These are phyloP conservation scores for Scaptomyza flava DNA, from an alignment of 2,888 invertebrate genomes.

Conservation along the genomic window DNA sequence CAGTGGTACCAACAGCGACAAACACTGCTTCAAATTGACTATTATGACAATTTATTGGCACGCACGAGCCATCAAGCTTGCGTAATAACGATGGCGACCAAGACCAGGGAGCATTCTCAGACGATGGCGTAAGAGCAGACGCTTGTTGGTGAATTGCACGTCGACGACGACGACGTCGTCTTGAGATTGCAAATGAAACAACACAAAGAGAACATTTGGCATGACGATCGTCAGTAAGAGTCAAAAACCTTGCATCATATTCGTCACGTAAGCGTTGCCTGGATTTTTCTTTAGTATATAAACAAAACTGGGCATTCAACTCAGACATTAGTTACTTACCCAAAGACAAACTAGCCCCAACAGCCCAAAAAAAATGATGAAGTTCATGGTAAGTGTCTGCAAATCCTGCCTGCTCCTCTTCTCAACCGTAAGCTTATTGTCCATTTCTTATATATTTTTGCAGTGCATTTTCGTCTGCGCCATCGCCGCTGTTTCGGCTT, in stretches of 20 bases:
- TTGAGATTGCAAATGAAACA: constrained; percentile 62
- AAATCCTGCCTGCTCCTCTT: constrained; percentile 15
- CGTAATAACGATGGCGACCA: constrained; percentile 27
- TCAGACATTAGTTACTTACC: constrained; percentile 67
- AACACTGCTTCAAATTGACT: constrained; percentile 17
- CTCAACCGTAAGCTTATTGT: constrained; percentile 10
- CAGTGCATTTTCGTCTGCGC: constrained; percentile 70
- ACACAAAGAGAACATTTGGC: constrained; percentile 41
- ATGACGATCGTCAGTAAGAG: constrained; percentile 46
- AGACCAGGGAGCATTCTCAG: constrained; percentile 28
- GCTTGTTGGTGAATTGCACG: constrained; percentile 47
- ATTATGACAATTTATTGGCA: constrained; percentile 30
- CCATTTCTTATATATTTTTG: neutral
- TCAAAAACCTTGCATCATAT: constrained; percentile 65
- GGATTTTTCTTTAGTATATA: constrained; percentile 64
- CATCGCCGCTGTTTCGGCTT: constrained; percentile 61
- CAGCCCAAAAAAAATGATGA: constrained; percentile 62
- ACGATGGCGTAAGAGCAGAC: constrained; percentile 67
- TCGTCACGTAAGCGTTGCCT: constrained; percentile 70
- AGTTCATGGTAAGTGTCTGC: constrained; percentile 67
- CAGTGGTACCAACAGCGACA: constrained; percentile 53
- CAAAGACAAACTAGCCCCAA: constrained; percentile 57
- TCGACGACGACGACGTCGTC: constrained; percentile 51
- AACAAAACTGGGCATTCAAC: constrained; percentile 51
- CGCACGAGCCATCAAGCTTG: constrained; percentile 52